Conservation (phyloP, 2,797 vertebrate genomes). For the Macropodus opercularis region DNA sequence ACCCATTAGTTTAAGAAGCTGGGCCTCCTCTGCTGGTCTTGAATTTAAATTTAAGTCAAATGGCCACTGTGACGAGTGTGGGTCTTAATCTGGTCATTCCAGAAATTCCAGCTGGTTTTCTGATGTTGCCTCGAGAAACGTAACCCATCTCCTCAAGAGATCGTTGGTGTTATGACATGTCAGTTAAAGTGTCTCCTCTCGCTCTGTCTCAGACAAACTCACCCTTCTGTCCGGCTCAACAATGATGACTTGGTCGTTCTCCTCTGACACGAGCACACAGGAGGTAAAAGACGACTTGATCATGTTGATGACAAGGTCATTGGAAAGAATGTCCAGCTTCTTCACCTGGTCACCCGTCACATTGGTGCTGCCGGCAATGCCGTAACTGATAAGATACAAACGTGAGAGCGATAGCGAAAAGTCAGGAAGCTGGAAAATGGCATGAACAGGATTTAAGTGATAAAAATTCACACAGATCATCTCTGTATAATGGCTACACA, state of each 20-base stretch:
- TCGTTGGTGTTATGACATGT: neutral
- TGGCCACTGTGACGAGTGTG: no score
- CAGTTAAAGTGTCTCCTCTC: neutral
- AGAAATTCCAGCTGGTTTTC: no score
- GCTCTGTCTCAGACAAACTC: slow-evolving; percentile 28
- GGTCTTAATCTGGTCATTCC: no score
- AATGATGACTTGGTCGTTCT: slow-evolving; percentile 88
- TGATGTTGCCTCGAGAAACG: no score
- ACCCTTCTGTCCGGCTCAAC: slow-evolving; percentile 89
- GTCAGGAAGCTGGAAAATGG: neutral
- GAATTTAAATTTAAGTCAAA: no score
- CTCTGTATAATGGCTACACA: no score
- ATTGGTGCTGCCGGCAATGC: slow-evolving; percentile 92
- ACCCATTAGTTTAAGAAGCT: no score
- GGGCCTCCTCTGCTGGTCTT: neutral
- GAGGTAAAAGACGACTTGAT: slow-evolving; percentile 92
- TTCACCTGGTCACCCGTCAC: slow-evolving; percentile 96
- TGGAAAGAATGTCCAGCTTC: slow-evolving; percentile 94
- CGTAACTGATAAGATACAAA: slow-evolving; percentile 80
- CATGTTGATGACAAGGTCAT: slow-evolving; percentile 93
- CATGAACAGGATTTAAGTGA: neutral
- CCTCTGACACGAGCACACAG: slow-evolving; percentile 92
- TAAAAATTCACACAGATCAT: neutral
- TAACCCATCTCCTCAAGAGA: no score
- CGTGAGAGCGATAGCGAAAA: neutral